A percentile compares a stretch with the other conserved stretches of the same genome.
phyloP scores from a whole-genome alignment of 2,113 vertebrate species.

The Tragelaphus imberbis region DNA sequence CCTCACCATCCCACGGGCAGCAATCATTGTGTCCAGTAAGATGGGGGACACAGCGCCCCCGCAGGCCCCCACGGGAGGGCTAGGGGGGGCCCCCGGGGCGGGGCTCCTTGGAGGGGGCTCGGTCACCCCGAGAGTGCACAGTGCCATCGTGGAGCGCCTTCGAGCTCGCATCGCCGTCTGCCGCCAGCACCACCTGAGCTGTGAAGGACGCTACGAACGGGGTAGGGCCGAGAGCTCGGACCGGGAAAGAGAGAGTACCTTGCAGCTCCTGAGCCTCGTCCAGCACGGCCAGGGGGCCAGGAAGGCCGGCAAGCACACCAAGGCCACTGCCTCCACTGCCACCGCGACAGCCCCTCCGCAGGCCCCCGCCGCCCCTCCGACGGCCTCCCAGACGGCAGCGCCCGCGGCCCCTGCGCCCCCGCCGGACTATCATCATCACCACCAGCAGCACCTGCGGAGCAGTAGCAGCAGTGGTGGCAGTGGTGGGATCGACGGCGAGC shows the following conservation, averaged over 20 bases:
- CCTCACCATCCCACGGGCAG: slow-evolving; percentile 38
- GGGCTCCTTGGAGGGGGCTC: slow-evolving; percentile 81
- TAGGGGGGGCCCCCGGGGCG: slow-evolving; percentile 82
- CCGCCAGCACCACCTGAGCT: slow-evolving; percentile 94
- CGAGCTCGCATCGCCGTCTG: slow-evolving; percentile 94
- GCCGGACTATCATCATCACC: slow-evolving; percentile 77
- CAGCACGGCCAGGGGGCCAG: slow-evolving; percentile 88
- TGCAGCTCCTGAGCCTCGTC: slow-evolving; percentile 92
- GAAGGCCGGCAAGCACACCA: slow-evolving; percentile 83
- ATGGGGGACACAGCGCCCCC: slow-evolving; percentile 95
- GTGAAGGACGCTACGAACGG: slow-evolving; percentile 91
- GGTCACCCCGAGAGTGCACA: slow-evolving; percentile 89
- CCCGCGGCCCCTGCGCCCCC: slow-evolving; percentile 43
- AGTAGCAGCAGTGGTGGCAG: slow-evolving; percentile 71
- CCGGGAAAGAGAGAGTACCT: slow-evolving; percentile 90
- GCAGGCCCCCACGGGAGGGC: slow-evolving; percentile 85
- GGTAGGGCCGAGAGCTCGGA: slow-evolving; percentile 90
- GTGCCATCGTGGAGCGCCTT: slow-evolving; percentile 94
- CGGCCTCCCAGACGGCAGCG: background rate
- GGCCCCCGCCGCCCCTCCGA: background rate
- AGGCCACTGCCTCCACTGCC: slow-evolving; percentile 72
- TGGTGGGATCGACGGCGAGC: slow-evolving; percentile 83
- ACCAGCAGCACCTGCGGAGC: slow-evolving; percentile 73
- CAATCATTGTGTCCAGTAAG: slow-evolving; percentile 49
- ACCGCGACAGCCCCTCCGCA: slow-evolving; percentile 50